A percentile compares a stretch with the other conserved stretches of the same genome.
phyloP scores from a whole-genome alignment of 2,797 vertebrate genomes.

The Falco naumanni region DNA sequence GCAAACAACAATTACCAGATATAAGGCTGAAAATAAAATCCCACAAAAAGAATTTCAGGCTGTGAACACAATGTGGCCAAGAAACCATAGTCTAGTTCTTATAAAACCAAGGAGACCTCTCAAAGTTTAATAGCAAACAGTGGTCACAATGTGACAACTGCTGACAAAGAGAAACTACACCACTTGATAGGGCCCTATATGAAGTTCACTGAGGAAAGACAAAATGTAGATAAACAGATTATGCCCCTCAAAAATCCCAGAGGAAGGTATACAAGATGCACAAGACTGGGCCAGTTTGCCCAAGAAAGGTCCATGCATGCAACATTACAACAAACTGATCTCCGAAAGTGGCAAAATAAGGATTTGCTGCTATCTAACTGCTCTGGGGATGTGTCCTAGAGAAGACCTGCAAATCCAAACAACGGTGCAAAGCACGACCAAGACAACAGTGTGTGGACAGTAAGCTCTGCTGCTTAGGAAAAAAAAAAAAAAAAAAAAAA shows the following conservation, averaged over 20 bases:
- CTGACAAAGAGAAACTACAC: background rate
- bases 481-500: accelerated
- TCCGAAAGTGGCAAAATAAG: background rate
- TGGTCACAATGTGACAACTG: background rate
- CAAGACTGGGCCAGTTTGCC: background rate
- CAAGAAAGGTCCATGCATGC: background rate
- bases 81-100: background rate
- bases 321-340: background rate
- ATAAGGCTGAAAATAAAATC: background rate
- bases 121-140: background rate
- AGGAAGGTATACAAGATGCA: background rate
- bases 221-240: background rate
- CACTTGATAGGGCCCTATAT: background rate
- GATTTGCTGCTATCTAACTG: background rate
- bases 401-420: background rate
- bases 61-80: background rate
- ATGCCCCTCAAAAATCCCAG: background rate
- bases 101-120: background rate
- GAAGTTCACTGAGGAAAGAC: background rate
- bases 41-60: background rate
- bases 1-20: background rate
- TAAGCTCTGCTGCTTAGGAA: background rate
- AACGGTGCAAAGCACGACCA: background rate
- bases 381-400: background rate
- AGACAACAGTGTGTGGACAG: background rate